A percentile compares a stretch with the other conserved stretches of the same genome.
Conservation (phyloP, 2,888 invertebrate genomes). For the Bugula neritina region DNA sequence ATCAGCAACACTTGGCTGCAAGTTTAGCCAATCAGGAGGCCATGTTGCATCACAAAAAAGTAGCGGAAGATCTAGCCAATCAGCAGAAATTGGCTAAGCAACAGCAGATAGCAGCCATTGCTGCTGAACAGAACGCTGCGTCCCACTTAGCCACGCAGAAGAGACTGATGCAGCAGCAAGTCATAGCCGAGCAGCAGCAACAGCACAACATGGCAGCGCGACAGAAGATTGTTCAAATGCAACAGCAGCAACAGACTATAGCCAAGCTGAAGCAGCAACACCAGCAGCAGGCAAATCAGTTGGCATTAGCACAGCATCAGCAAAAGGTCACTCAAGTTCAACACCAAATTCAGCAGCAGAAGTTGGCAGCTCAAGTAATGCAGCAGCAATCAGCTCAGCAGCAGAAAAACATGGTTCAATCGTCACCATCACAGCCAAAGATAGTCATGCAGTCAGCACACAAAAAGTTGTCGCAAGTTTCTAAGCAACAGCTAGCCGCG, state of each 20-base stretch:
- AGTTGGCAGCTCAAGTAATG: constrained; percentile 8
- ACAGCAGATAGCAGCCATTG: constrained; percentile 17
- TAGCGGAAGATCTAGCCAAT: background rate
- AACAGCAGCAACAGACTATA: background rate
- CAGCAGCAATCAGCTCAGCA: background rate
- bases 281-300: background rate
- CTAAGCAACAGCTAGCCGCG: background rate
- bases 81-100: constrained; percentile 20
- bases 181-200: background rate
- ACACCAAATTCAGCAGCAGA: constrained; percentile 7
- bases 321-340: background rate
- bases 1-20: constrained; percentile 3
- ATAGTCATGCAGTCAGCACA: background rate
- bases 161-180: background rate
- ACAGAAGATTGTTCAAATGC: background rate
- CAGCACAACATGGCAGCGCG: background rate
- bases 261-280: background rate
- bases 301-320: background rate
- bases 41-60: constrained; percentile 11
- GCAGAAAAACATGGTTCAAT: background rate
- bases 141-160: background rate
- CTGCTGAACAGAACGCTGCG: background rate
- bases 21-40: constrained; percentile 5
- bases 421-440: background rate
- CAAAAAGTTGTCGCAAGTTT: background rate